Conservation (phyloP, 2,888 invertebrate genomes). For the Sarcophaga carnaria region DNA sequence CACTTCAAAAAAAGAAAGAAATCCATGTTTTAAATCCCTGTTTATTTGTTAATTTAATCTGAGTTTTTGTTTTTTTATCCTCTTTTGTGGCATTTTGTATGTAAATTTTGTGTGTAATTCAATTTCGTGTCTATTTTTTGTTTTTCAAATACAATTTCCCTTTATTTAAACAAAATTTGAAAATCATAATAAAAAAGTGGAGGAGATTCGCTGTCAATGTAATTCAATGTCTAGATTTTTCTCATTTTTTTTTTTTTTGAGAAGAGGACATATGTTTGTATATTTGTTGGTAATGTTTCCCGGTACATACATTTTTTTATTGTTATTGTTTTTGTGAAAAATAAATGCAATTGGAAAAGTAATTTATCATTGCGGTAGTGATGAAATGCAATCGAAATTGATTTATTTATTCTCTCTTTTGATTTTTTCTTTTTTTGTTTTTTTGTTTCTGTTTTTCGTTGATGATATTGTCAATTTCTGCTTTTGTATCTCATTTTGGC, state of each 20-base stretch:
- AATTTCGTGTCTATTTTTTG: not conserved
- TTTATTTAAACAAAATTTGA: not conserved
- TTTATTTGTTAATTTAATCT: too few species aligned
- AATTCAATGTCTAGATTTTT: not conserved
- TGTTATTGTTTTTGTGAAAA: conserved; percentile 22
- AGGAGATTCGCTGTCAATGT: not conserved
- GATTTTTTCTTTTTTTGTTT: not conserved
- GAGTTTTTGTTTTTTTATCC: too few species aligned
- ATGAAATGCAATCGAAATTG: conserved; percentile 70
- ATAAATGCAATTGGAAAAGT: conserved; percentile 69
- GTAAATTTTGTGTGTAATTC: too few species aligned
- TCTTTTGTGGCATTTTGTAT: too few species aligned
- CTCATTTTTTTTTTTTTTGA: not conserved
- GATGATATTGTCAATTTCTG: conserved; percentile 27
- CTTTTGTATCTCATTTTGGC: not conserved
- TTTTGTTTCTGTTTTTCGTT: not conserved
- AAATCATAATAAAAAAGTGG: not conserved
- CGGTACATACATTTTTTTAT: not conserved
- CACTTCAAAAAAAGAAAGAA: too few species aligned
- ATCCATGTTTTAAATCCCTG: too few species aligned
- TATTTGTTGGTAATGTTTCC: not conserved
- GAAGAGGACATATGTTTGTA: not conserved
- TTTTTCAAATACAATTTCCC: not conserved
- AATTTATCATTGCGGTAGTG: conserved; percentile 73
- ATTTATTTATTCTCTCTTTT: conserved; percentile 49